A percentile compares a stretch with the other conserved stretches of the same genome.
These are phyloP conservation scores for Hucho hucho DNA, from an alignment of 2,113 vertebrate genomes.

Conservation along the genomic window DNA sequence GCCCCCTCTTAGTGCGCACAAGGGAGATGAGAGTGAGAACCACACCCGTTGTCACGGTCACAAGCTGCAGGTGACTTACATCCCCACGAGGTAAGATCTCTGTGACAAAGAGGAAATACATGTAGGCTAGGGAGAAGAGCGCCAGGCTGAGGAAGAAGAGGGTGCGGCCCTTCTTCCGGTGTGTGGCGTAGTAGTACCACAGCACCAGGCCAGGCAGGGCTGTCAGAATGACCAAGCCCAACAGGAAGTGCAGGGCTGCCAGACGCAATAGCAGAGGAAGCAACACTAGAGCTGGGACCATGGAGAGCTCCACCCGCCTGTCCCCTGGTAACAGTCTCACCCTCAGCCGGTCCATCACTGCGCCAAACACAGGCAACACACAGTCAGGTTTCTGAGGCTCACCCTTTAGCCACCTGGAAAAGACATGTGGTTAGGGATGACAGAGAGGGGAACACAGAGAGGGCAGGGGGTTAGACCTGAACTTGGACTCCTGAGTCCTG, in stretches of 20 bases:
- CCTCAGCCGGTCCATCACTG: conserved; percentile 79
- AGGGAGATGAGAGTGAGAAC: conserved; percentile 81
- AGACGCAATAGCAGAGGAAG: conserved; percentile 84
- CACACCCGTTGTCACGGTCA: conserved; percentile 78
- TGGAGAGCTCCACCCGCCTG: conserved; percentile 82
- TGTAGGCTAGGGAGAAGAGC: conserved; percentile 90
- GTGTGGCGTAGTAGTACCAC: conserved; percentile 96
- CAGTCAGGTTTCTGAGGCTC: conserved; percentile 70
- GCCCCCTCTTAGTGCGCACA: conserved; percentile 83
- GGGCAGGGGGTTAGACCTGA: not conserved
- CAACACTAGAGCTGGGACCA: conserved; percentile 85
- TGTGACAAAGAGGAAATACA: conserved; percentile 91
- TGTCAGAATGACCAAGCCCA: conserved; percentile 79
- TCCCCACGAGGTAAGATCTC: conserved; percentile 86
- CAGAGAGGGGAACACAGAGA: no score
- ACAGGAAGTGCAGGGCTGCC: conserved; percentile 86
- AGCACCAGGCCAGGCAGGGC: conserved; percentile 84
- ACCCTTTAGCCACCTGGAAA: conserved; percentile 83
- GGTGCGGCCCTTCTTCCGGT: conserved; percentile 85
- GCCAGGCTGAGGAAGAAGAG: conserved; percentile 93
- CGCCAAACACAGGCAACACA: conserved; percentile 72
- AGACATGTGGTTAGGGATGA: conserved; percentile 19
- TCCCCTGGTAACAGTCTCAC: conserved; percentile 82
- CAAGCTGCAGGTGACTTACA: conserved; percentile 73
- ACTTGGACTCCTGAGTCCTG: not conserved